phyloP scores from a whole-genome alignment of 2,797 vertebrate genomes.

The Chelidonichthys spinosus region DNA sequence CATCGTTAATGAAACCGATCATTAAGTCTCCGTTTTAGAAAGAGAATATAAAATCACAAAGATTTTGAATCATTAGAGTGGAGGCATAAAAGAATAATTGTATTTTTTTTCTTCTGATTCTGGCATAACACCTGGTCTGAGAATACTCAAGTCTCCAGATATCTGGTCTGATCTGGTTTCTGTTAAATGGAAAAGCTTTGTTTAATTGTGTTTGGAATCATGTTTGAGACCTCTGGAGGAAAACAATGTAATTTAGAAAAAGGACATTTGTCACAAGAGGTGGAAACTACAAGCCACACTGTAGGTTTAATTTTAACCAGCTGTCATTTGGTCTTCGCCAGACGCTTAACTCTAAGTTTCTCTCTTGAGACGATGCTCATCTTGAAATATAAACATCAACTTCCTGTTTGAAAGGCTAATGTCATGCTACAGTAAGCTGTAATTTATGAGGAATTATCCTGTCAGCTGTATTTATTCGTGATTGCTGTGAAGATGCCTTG shows the following conservation, averaged over 20 bases:
- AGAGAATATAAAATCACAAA: neutral
- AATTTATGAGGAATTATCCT: slow-evolving; percentile 23
- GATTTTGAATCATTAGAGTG: neutral
- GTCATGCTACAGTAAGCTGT: slow-evolving; percentile 30
- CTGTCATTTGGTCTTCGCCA: slow-evolving; percentile 44
- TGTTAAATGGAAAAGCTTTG: slow-evolving; percentile 12
- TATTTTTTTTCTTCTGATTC: slow-evolving; percentile 1
- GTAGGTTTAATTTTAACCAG: slow-evolving; percentile 45
- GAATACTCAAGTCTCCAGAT: slow-evolving; percentile 2
- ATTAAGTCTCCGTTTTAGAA: neutral
- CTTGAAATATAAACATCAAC: slow-evolving; percentile 66
- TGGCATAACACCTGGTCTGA: slow-evolving; percentile 3
- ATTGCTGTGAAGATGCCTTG: slow-evolving; percentile 32
- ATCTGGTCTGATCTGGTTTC: slow-evolving; percentile 40
- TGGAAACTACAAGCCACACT: slow-evolving; percentile 4
- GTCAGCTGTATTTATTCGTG: slow-evolving; percentile 32
- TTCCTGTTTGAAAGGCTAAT: slow-evolving; percentile 64
- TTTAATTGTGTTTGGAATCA: neutral
- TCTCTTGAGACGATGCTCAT: slow-evolving; percentile 46
- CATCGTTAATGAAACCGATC: slow-evolving; percentile 14
- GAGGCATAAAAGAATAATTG: neutral
- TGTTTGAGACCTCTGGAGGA: slow-evolving; percentile 20
- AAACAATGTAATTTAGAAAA: slow-evolving; percentile 19
- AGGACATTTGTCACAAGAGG: slow-evolving; percentile 19
- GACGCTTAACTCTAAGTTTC: slow-evolving; percentile 33